A percentile compares a stretch with the other conserved stretches of the same genome.
phyloP scores from a whole-genome alignment of 2,113 vertebrate genomes.

The Prionailurus viverrinus region DNA sequence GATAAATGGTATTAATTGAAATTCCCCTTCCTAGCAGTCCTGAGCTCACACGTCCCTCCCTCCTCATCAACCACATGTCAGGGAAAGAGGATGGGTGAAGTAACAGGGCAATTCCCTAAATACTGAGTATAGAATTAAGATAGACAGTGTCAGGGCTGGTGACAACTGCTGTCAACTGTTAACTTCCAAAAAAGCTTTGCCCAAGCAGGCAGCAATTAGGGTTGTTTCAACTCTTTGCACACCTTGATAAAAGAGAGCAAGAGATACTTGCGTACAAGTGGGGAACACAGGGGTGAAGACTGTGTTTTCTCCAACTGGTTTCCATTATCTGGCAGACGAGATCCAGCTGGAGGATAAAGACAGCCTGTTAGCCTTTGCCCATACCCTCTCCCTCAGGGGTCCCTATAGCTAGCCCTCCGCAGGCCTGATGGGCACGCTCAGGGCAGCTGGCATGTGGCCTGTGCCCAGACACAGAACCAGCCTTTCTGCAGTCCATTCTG shows the following conservation, averaged over 20 bases:
- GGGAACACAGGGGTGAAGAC: slow-evolving; percentile 87
- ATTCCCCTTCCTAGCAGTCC: background rate
- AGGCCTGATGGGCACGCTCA: background rate
- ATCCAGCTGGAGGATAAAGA: slow-evolving; percentile 90
- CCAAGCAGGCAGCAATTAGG: background rate
- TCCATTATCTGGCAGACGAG: slow-evolving; percentile 94
- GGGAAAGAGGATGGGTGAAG: background rate
- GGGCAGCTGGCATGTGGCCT: slow-evolving; percentile 14
- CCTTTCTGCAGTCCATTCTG: slow-evolving; percentile 32
- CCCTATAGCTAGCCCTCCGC: background rate
- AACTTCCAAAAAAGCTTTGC: background rate
- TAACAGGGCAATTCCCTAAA: background rate
- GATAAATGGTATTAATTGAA: background rate
- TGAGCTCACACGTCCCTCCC: background rate
- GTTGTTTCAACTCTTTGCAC: background rate
- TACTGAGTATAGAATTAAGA: background rate
- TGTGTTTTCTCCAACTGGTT: slow-evolving; percentile 92
- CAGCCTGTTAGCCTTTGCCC: background rate
- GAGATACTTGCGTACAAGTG: slow-evolving; percentile 91
- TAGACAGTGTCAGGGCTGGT: background rate
- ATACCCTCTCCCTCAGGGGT: background rate
- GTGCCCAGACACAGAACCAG: background rate
- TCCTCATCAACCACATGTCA: background rate
- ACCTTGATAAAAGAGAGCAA: background rate
- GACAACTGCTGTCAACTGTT: background rate